Base-by-base conservation (phyloP, 2,113 vertebrate species). In the Phocoena sinus region DNA sequence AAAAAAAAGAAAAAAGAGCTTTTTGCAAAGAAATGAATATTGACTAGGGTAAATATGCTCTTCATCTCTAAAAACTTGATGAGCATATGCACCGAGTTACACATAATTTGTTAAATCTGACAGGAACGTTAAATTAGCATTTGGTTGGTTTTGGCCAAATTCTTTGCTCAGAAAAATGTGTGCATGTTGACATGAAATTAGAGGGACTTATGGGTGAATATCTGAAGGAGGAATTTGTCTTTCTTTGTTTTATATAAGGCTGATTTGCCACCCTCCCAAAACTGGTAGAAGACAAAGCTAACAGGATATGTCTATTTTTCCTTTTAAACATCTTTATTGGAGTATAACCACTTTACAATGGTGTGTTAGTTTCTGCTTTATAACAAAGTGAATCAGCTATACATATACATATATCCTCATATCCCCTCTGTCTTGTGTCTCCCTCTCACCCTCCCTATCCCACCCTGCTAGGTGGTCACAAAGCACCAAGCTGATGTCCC, bases 91-190 rank as follows among this genome's bases (percentile, higher is more conserved):
- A 97, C 96, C 8, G 5, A 96, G 95, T 98, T 73, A 47, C 96
- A 97, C 92, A 93, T 90, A 97, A 44, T 82, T 85, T 92, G 96
- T 85, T 93, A 97, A 94, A 98, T 97, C 95, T 98, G 97, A 98
- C 97, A 97, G 97, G 97, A 97, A 97, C 85, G 91, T 97, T 97
- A 97, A 97, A 98, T 98, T 98, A 98, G 96, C 98, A 98, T 98
- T 98, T 97, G 97, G 96, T 97, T 98, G 97, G 92, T 97, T 95
- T 98, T 81, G 83, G 98, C 98, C 98, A 98, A 97, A 98, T 98
- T 97, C 94, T 80, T 97, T 96, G 96, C 88, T 94, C 90, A 95
- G 96, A 96, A 97, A 98, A 97, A 98, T 97, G 96, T 97, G 97
- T 97, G 96, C 97, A 80, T 97, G 97, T 98, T 97, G 96, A 98